Evolutionary conservation across 2,888 invertebrate species (phyloP), one percentile per base, ranked within the genome.

Genomic region (Camponotus fellah): DNA sequence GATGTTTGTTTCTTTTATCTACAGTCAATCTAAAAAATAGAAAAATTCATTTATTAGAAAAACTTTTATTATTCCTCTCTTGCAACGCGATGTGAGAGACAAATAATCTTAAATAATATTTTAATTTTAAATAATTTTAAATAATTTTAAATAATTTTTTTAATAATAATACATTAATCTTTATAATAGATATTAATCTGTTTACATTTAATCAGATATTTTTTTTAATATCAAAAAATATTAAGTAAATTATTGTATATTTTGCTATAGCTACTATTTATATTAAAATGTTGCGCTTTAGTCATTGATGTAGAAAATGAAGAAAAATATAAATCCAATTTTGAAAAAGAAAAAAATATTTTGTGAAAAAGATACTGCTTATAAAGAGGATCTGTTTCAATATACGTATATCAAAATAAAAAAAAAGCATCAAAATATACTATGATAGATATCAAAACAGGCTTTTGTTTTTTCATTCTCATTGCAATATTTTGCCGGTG

Each of bases 401-500:
- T 21, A n/a, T 17, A 26, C 26, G 34, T 46, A 26, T n/a, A 10
- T 26, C 43, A 32, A 58, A 77, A 56, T 21, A 9, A 34, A 46
- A 79, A 32, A 49, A 65, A 65, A 3, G 34, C 43, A 4, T 21
- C 12, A 34, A 56, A 79, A 58, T 26, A 32, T 37, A 43, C 34
- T 60, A 0, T 46, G 21, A 46, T 72, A 79, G 72, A 79, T 72
- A 79, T 17, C 34, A 46, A 79, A 79, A 71, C 46, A 34, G n/a
- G 6, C 43, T 60, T 72, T 64, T 32, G 21, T 64, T 64, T 60
- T 60, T 37, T 17, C 46, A 26, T 56, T 43, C n/a, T 21, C 43
- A 32, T n/a, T 34, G 17, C 12, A 9, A 34, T 17, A 58, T 71
- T 79, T 69, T 60, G n/a, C 17, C 72, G 26, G 46, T 34, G 60